A percentile compares a stretch with the other conserved stretches of the same genome.
phyloP scores from a whole-genome alignment of 2,797 vertebrate genomes.

The Sphaeramia orbicularis region DNA sequence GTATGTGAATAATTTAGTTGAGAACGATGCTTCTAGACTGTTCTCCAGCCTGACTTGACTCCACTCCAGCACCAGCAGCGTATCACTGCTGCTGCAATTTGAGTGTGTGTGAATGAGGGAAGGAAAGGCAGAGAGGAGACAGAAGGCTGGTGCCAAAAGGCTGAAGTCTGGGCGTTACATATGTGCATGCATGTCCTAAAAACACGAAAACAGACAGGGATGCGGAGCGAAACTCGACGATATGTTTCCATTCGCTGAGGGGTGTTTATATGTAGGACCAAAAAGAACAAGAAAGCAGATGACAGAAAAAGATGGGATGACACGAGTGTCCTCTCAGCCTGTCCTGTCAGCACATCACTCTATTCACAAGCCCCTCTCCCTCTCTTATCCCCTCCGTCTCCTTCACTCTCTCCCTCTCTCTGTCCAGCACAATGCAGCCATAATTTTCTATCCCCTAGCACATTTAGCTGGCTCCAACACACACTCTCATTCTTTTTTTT shows the following conservation, averaged over 20 bases:
- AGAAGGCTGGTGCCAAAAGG: conserved; percentile 1
- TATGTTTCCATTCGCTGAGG: neutral
- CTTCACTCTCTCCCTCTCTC: conserved; percentile 8
- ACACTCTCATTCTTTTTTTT: conserved; percentile 18
- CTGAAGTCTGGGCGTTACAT: neutral
- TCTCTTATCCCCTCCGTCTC: conserved; percentile 28
- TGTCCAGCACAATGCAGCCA: conserved; percentile 33
- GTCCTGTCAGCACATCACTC: conserved; percentile 67
- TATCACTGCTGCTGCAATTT: conserved; percentile 32
- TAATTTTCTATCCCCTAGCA: conserved; percentile 46
- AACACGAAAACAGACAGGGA: neutral
- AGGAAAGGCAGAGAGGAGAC: neutral
- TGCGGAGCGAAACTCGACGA: neutral
- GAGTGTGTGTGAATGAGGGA: conserved; percentile 8
- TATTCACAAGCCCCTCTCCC: conserved; percentile 12
- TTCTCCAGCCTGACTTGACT: conserved; percentile 65
- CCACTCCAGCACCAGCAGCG: conserved; percentile 47
- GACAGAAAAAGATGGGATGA: conserved; percentile 57
- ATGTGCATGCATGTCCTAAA: neutral
- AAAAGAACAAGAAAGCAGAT: conserved; percentile 31
- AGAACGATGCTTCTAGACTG: conserved; percentile 71
- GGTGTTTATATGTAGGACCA: neutral
- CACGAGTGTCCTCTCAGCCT: conserved; percentile 69
- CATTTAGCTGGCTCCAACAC: conserved; percentile 30
- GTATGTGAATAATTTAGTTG: conserved; percentile 80